Base-by-base conservation (phyloP, 1,140 invertebrate genomes). In the Caenorhabditis remanei region DNA sequence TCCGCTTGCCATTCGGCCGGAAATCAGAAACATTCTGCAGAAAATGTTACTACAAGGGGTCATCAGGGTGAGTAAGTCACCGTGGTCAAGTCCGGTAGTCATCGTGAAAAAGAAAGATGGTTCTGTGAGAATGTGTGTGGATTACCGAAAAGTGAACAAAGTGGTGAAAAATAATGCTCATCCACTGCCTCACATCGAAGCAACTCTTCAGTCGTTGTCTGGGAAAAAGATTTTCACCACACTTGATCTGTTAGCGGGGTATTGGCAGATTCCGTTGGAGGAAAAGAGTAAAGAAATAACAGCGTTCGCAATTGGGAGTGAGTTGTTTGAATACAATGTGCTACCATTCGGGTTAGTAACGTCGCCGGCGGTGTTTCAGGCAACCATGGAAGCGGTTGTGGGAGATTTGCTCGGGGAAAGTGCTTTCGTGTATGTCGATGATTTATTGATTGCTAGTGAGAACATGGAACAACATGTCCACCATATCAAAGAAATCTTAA, bases 21-120 rank as follows among this genome's bases (percentile, higher is more conserved):
- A 84, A 43, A 56, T 84, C 24, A 46, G 56, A 19, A n/a, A 84
- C 7, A 58, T 84, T 21, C 2, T 84, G 2, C 1, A 46, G 40
- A 61, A 67, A 21, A 56, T 89, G 41, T 11, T 83, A 21, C n/a
- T 21, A 21, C 50, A 82, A 65, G 84, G 63, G 0, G 82, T 87
- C 7, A 83, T 89, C 41, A 48, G 55, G n/a, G 56, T 83, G 46
- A 87, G 84, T 19, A 84, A 85, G 11, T 85, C 79, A 0, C 91
- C 93, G 7, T 95, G 94, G 93, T 89, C 92, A 7, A 92, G 93
- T 0, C 94, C 94, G 2, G 88, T 94, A 0, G 93, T 94, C 0
- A 83, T 94, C 8, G 93, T 94, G 0, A 90, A 92, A 87, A 95
- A 95, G 87, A 94, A 94, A 55, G 90, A 94, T 91, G 92, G 93